phyloP scores from a whole-genome alignment of 2,888 invertebrate genomes.

The Ceriagrion tenellum region DNA sequence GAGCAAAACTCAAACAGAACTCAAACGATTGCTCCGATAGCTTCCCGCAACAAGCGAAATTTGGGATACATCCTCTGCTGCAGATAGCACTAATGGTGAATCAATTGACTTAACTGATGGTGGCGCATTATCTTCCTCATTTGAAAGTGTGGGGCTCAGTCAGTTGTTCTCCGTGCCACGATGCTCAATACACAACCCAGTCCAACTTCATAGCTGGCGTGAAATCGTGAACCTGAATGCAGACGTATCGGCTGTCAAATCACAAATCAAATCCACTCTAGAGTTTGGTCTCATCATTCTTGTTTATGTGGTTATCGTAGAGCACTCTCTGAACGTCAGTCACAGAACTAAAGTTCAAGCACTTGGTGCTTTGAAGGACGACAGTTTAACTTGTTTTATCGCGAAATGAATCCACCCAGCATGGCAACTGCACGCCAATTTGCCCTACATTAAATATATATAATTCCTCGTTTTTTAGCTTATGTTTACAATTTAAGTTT shows the following conservation, averaged over 20 bases:
- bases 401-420: too few relatives aligned
- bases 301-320: too few relatives aligned
- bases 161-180: background rate
- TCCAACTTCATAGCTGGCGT: background rate
- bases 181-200: background rate
- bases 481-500: too few relatives aligned
- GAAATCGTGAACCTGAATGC: background rate
- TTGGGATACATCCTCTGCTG: background rate
- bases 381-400: too few relatives aligned
- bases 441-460: too few relatives aligned
- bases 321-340: too few relatives aligned
- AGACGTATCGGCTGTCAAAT: background rate
- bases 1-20: background rate
- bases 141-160: background rate
- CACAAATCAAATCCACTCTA: too few relatives aligned
- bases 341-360: too few relatives aligned
- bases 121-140: background rate
- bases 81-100: background rate
- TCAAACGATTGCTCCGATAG: background rate
- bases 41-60: background rate
- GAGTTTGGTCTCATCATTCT: too few relatives aligned
- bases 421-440: too few relatives aligned
- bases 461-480: too few relatives aligned
- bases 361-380: too few relatives aligned
- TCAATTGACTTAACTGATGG: background rate